Conservation (phyloP, 2,888 invertebrate species). For the Sympetrum striolatum region DNA sequence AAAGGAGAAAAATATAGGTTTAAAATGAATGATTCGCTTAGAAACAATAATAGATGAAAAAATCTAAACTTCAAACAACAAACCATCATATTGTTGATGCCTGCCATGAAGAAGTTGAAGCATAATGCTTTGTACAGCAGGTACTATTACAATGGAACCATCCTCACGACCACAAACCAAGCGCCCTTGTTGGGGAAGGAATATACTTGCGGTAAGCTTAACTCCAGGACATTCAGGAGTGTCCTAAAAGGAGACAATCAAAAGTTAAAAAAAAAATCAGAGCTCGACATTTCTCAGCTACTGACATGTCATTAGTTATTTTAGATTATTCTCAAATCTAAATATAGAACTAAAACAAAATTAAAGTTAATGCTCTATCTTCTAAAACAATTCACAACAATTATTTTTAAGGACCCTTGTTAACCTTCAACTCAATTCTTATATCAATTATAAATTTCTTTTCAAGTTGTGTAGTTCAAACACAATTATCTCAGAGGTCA, state of each 20-base stretch:
- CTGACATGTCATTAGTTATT: too few species aligned
- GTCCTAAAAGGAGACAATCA: conserved; percentile 54
- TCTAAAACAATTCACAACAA: too few species aligned
- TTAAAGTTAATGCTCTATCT: too few species aligned
- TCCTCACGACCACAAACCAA: conserved; percentile 94
- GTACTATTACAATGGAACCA: conserved; percentile 94
- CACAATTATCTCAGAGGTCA: too few species aligned
- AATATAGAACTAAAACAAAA: too few species aligned
- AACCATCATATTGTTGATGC: conserved; percentile 81
- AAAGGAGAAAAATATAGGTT: neutral
- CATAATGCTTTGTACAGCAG: conserved; percentile 95
- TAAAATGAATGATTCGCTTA: neutral
- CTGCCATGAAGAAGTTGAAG: conserved; percentile 87
- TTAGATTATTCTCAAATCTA: too few species aligned
- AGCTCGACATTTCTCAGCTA: neutral
- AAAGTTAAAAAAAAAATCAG: neutral
- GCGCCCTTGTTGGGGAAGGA: conserved; percentile 90
- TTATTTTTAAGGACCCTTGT: too few species aligned
- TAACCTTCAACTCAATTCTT: too few species aligned
- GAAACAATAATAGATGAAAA: neutral
- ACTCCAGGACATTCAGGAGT: conserved; percentile 60
- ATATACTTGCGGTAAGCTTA: conserved; percentile 91
- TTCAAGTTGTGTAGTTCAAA: too few species aligned
- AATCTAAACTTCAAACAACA: conserved; percentile 49
- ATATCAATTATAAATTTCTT: too few species aligned